These are phyloP conservation scores for Columbina picui DNA, from an alignment of 2,113 vertebrate genomes.

Conservation along the genomic window DNA sequence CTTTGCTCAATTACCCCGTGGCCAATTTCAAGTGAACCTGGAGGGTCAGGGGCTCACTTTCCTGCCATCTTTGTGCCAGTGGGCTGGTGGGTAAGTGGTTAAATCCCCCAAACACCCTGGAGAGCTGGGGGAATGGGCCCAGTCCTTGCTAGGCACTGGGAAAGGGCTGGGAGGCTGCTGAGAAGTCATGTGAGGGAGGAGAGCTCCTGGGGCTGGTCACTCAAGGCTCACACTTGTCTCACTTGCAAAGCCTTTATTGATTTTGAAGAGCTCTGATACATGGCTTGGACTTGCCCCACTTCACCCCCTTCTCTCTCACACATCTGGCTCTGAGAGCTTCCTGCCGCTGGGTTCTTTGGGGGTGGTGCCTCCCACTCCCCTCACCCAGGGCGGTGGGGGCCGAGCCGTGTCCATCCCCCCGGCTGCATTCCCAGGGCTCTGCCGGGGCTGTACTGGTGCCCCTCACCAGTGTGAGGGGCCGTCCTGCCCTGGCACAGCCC, in stretches of 20 bases:
- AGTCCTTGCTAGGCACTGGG: neutral
- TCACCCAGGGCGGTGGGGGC: neutral
- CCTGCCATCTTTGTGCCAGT: neutral
- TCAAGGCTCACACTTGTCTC: neutral
- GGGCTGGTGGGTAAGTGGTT: neutral
- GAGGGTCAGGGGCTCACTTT: neutral
- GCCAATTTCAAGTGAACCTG: neutral
- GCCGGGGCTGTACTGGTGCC: neutral
- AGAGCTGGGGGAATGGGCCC: neutral
- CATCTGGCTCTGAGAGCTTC: neutral
- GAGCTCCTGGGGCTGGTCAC: neutral
- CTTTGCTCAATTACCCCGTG: neutral
- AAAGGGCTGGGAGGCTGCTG: neutral
- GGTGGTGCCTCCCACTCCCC: rapidly evolving
- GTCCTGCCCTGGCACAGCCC: neutral
- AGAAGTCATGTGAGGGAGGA: neutral
- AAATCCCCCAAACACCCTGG: neutral
- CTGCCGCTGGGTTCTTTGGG: rapidly evolving
- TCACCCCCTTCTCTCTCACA: neutral
- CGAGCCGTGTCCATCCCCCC: neutral
- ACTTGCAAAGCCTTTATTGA: slow-evolving; percentile 55
- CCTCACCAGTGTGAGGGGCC: neutral
- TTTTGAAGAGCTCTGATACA: neutral
- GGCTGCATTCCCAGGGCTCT: rapidly evolving
- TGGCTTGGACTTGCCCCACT: neutral